Base-by-base conservation (phyloP, 2,113 vertebrate genomes). In the Hemichromis elongatus region DNA sequence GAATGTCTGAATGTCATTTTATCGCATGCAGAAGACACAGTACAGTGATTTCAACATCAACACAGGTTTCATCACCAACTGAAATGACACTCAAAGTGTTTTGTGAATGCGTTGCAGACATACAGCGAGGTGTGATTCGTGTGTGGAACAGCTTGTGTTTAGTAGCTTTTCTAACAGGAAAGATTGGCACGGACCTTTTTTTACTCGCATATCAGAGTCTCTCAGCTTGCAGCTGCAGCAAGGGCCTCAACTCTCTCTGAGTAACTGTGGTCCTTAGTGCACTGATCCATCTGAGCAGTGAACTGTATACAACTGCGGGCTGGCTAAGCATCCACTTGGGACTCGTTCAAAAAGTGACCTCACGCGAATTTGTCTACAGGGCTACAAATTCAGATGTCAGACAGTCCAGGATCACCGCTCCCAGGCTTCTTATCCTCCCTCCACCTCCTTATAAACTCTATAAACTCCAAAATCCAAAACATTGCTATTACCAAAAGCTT, bases 271-370 rank as follows among this genome's bases (percentile, higher is more conserved):
- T 11, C 7, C 37, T 63, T 50, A 56, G 56, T 40, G 83, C 26
- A 30, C 54, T 30, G 81, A 81, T 75, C 81, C 88, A 77, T 84
- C 80, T 56, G 82, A 78, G 82, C 82, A 68, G 6, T 73, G 86
- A 88, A 77, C 88, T 54, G 86, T 14, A 52, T 6, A 18, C 81
- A 63, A 55, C 45, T 11, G 14, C 37, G 2, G 57, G 7, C 53
- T 80, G 83, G 79, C 53, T 3, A 13, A 24, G 9, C 3, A 3
- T 81, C 78, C 77, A 87, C 59, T 24, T 80, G 83, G 82, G 53
- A 55, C 61, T 0, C 4, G 78, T 85, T 83, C 83, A 89, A 73
- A 73, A 57, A 9, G 16, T 77, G 77, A 85, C 79, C 52, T 82
- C 75, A 82, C 40, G 7, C 21, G 3, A 26, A 33, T 73, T 63